Percentiles rank a stretch among this genome's conserved stretches.
These are phyloP conservation scores for Cacoxenus indagator DNA, from an alignment of 2,888 invertebrate species.

Conservation along the genomic window DNA sequence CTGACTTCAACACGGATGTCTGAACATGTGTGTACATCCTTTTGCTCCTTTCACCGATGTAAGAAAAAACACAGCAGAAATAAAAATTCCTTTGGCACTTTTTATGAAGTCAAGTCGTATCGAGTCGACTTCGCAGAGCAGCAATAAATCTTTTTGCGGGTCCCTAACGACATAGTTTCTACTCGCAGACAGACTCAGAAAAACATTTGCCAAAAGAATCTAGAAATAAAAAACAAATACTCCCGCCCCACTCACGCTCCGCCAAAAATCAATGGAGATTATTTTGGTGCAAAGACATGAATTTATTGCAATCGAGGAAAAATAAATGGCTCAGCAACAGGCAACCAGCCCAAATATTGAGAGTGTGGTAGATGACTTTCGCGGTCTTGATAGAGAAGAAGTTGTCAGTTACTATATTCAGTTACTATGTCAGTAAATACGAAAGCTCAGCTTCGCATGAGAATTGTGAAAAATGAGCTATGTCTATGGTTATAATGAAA, in stretches of 20 bases:
- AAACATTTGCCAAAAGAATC: constrained; percentile 18
- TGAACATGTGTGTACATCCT: not conserved
- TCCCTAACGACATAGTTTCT: not conserved
- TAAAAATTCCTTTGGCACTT: constrained; percentile 5
- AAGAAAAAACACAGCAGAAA: not conserved
- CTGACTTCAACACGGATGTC: not conserved
- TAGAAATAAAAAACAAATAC: constrained; percentile 9
- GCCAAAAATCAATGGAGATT: not conserved
- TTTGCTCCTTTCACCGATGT: not conserved
- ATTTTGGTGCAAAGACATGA: constrained; percentile 9
- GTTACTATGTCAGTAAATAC: too few relatives aligned
- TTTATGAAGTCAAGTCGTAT: constrained; percentile 2
- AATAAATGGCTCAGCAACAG: constrained; percentile 49
- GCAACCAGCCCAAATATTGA: constrained; percentile 19
- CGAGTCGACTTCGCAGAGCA: constrained; percentile 6
- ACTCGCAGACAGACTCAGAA: not conserved
- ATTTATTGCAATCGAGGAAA: constrained; percentile 27
- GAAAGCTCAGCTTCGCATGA: too few relatives aligned
- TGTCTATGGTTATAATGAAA: too few relatives aligned
- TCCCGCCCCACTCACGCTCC: not conserved
- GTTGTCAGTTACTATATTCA: too few relatives aligned
- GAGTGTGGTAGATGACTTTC: not conserved
- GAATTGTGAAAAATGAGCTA: too few relatives aligned
- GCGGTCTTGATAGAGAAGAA: too few relatives aligned
- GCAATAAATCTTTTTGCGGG: constrained; percentile 47